Evolutionary conservation across 2,113 vertebrate species (phyloP), one percentile per base, ranked within the genome.

Genomic region (Chaetodon trifascialis): DNA sequence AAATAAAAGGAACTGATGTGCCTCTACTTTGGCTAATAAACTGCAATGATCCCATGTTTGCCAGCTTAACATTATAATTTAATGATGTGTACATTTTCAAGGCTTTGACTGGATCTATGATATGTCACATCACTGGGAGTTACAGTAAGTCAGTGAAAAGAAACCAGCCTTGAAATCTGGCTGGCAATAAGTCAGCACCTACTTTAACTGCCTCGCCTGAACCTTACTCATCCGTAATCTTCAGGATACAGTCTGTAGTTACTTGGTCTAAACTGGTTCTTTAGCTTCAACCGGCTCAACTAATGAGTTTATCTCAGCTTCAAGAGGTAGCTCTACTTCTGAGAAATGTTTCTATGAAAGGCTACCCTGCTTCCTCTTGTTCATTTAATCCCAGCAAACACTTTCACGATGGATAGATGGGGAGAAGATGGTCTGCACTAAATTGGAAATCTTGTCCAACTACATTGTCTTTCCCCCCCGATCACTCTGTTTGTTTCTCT

Each of bases 371-470:
- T 42, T 70, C 10, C 73, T 11, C 19, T 52, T 30, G 30, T 60
- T 76, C 71, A 76, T 79, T 73, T 79, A 82, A 79, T 76, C 69
- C 6, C 42, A 65, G 52, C 46, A 56, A 67, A 79, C 25, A 63
- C 68, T 59, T 46, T 59, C 15, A 79, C 1, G 12, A 30, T 76
- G 42, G 64, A 64, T 62, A 56, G 62, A 62, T 23, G 36, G 42
- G 67, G 58, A 75, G 78, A 77, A 36, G 44, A 82, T 7, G 30
- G 52, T 67, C 73, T 38, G 42, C 23, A 54, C 59, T 36, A 55
- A 82, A 82, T 64, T 78, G 54, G 46, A 87, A 81, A 70, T 72
- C 64, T 34, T 52, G 42, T 70, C 49, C 47, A 65, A 67, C 70
- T 19, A 23, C 54, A 15, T 21, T 46, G 59, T 70, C 72, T 76